phyloP scores from a whole-genome alignment of 1,140 invertebrate species.

The Meloidogyne exigua region DNA sequence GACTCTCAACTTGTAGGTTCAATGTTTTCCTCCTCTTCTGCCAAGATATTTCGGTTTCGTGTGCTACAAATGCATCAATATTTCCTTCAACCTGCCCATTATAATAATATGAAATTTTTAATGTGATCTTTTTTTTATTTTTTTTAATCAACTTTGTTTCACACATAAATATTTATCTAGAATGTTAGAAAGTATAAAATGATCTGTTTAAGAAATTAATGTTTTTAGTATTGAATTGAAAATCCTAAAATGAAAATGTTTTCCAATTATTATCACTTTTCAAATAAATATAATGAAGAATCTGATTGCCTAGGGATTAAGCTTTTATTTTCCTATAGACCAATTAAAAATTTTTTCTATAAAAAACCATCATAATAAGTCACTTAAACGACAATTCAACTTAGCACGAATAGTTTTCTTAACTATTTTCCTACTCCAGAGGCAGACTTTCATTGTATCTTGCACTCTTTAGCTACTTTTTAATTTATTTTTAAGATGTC shows the following conservation, averaged over 20 bases:
- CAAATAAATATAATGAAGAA: too few relatives aligned
- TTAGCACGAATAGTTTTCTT: background rate
- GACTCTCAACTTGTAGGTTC: slow-evolving; percentile 1
- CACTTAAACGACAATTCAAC: background rate
- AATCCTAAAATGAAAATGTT: background rate
- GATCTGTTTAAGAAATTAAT: too few relatives aligned
- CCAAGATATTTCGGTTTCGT: slow-evolving; percentile 7
- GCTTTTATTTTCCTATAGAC: too few relatives aligned
- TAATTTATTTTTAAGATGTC: background rate
- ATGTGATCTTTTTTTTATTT: background rate
- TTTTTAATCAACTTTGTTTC: background rate
- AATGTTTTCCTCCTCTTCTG: slow-evolving; percentile 9
- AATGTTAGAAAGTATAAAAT: too few relatives aligned
- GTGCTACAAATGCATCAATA: slow-evolving; percentile 17
- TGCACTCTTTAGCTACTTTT: background rate
- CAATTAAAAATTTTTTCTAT: background rate
- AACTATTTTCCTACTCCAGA: background rate
- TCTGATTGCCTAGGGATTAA: too few relatives aligned
- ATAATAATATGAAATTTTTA: background rate
- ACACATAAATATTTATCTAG: too few relatives aligned
- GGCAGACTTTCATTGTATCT: background rate
- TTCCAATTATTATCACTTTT: too few relatives aligned
- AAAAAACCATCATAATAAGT: background rate
- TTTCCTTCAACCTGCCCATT: background rate
- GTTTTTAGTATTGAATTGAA: background rate